Conservation (phyloP, 2,888 invertebrate species). For the Eilema depressum region DNA sequence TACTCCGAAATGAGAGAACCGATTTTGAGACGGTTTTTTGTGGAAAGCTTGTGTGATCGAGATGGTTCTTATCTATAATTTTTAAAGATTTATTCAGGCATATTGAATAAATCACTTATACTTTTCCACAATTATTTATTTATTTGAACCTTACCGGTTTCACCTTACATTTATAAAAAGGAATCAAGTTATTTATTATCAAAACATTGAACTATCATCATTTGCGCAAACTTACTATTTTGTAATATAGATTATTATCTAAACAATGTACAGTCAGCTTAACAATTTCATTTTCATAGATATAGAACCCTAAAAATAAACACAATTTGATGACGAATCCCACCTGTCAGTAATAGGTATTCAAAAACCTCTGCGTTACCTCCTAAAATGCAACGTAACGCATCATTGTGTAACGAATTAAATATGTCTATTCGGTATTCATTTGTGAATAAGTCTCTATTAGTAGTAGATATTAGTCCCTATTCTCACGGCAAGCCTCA, state of each 20-base stretch:
- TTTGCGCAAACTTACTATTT: too few species aligned
- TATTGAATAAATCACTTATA: too few species aligned
- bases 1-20: too few species aligned
- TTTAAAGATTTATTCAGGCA: too few species aligned
- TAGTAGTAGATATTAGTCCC: conserved; percentile 8
- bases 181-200: too few species aligned
- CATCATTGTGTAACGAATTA: conserved; percentile 60
- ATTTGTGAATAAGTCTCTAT: conserved; percentile 17
- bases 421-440: conserved; percentile 52
- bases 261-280: neutral
- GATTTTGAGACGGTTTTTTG: neutral
- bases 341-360: conserved; percentile 6
- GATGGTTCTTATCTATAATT: neutral
- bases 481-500: conserved; percentile 31
- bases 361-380: conserved; percentile 34
- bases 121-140: too few species aligned
- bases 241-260: neutral
- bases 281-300: neutral
- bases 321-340: neutral
- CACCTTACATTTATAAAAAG: too few species aligned
- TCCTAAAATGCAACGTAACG: conserved; percentile 64
- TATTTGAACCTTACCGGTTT: too few species aligned
- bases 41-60: neutral
- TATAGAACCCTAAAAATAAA: neutral
- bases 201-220: too few species aligned